Evolutionary conservation across 2,797 vertebrate species (phyloP).

Genomic region (Columba guinea): DNA sequence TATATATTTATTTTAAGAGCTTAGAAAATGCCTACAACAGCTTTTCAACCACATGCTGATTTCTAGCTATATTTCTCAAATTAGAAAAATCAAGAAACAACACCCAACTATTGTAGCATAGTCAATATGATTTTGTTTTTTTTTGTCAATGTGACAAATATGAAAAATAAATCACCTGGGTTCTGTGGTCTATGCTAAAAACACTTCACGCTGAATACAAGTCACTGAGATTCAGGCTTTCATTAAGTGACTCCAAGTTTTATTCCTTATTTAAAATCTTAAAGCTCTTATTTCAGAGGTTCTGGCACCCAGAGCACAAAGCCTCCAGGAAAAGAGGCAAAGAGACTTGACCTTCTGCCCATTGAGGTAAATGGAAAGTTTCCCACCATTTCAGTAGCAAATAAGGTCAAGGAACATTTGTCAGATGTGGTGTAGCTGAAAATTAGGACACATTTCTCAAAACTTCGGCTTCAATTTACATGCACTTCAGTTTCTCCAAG

Average conservation of each 20-base stretch:
- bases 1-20: conserved; percentile 3
- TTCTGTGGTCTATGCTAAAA: neutral
- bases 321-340: neutral
- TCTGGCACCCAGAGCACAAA: neutral
- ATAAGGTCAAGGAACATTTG: conserved; percentile 40
- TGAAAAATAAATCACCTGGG: neutral
- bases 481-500: neutral
- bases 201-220: neutral
- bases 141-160: neutral
- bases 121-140: neutral
- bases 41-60: conserved; percentile 30
- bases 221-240: neutral
- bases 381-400: neutral
- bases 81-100: conserved; percentile 15
- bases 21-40: neutral
- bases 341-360: neutral
- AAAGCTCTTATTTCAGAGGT: neutral
- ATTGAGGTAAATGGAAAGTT: neutral
- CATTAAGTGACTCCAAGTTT: rapidly evolving
- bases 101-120: neutral
- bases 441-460: conserved; percentile 41
- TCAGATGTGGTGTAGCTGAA: neutral
- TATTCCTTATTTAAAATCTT: neutral
- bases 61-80: conserved; percentile 30
- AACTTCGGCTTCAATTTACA: neutral